Evolutionary conservation across 92 coral and sea anemone species (phyloP).

Genomic region (Porites cylindrica): DNA sequence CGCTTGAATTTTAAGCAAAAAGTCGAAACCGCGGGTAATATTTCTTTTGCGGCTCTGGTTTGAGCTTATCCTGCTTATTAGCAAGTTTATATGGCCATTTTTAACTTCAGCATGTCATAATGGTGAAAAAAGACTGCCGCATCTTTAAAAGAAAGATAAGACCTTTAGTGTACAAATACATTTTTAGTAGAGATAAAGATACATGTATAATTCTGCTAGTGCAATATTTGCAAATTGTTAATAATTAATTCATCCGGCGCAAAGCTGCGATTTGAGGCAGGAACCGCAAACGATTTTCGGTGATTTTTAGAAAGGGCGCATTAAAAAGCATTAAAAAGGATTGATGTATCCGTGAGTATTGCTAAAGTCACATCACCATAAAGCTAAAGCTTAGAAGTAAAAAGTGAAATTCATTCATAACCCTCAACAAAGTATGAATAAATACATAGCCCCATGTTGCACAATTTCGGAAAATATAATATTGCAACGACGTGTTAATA

Average conservation of each 20-base stretch:
- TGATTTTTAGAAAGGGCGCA: neutral
- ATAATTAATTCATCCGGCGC: conserved; percentile 14
- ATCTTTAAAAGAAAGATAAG: neutral
- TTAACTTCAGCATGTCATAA: neutral
- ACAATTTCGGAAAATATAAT: neutral
- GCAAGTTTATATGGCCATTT: neutral
- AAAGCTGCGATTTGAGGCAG: conserved; percentile 9
- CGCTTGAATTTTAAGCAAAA: neutral
- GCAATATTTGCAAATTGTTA: neutral
- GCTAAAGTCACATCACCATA: neutral
- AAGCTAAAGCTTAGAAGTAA: neutral
- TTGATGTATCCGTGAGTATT: neutral
- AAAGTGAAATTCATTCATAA: neutral
- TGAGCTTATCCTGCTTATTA: neutral
- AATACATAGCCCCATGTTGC: neutral
- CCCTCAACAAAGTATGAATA: neutral
- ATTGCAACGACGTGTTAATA: neutral
- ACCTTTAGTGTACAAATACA: no score
- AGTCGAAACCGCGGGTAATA: neutral
- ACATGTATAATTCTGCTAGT: neutral
- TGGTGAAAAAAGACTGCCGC: neutral
- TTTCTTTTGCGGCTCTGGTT: neutral
- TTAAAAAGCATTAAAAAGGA: neutral
- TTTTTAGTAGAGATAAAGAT: neutral
- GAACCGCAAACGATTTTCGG: conserved; percentile 7